Evolutionary conservation across 2,113 vertebrate genomes (phyloP).

Genomic region (Gnathonemus longibarbis): DNA sequence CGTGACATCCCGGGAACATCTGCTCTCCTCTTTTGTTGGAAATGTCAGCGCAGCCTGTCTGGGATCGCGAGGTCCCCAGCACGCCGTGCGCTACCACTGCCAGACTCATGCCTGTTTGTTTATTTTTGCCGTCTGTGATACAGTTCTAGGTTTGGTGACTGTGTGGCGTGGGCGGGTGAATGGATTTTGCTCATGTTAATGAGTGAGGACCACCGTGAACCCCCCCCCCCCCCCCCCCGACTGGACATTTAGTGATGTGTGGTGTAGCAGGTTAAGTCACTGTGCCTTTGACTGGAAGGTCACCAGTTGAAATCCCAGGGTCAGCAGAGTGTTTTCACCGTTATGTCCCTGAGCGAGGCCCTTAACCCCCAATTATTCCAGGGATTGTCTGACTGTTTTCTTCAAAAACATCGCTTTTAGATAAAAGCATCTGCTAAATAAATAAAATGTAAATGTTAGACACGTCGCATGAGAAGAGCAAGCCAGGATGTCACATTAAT

Average conservation of each 20-base stretch:
- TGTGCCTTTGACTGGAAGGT: not conserved
- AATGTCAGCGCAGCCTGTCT: not conserved
- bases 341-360: not conserved
- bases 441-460: not conserved
- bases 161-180: not conserved
- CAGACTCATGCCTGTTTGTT: not conserved
- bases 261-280: not conserved
- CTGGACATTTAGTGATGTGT: not conserved
- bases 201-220: not conserved
- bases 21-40: not conserved
- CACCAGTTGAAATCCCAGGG: not conserved
- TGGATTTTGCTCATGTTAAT: not conserved
- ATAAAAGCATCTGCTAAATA: not conserved
- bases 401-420: not conserved
- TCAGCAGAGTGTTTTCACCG: not conserved
- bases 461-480: not conserved
- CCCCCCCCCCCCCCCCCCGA: not conserved
- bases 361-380: not conserved
- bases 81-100: not conserved
- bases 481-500: not conserved
- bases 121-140: not conserved
- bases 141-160: not conserved
- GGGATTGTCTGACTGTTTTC: not conserved
- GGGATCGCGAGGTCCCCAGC: not conserved
- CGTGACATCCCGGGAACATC: not conserved